phyloP scores from a whole-genome alignment of 2,888 invertebrate genomes.

The Petrolisthes cinctipes region DNA sequence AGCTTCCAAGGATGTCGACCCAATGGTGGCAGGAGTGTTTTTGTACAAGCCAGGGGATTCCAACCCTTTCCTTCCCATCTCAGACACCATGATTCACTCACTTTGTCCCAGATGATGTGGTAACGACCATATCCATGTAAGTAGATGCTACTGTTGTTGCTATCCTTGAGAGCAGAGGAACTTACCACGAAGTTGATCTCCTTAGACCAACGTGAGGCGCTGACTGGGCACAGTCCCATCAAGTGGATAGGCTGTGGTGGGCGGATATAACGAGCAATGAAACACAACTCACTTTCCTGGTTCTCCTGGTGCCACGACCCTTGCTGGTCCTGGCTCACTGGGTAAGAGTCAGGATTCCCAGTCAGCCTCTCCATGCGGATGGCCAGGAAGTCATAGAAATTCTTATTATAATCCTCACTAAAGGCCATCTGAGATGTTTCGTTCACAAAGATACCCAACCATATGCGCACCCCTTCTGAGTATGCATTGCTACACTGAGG shows the following conservation, averaged over 20 bases:
- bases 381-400: neutral
- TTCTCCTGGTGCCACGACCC: neutral
- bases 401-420: neutral
- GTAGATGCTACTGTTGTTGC: neutral
- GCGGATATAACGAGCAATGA: constrained; percentile 16
- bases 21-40: neutral
- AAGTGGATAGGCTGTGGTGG: neutral
- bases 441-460: constrained; percentile 19
- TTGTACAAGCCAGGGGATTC: neutral
- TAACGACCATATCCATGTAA: constrained; percentile 5
- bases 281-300: neutral
- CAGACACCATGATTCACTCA: neutral
- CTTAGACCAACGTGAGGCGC: neutral
- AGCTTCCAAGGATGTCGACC: constrained; percentile 17
- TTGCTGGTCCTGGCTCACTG: neutral
- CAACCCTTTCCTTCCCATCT: neutral
- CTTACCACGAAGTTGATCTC: constrained; percentile 23
- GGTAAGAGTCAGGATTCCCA: neutral
- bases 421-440: neutral
- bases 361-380: neutral
- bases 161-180: neutral
- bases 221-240: neutral
- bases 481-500: constrained; percentile 25
- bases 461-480: constrained; percentile 21
- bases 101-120: neutral